Evolutionary conservation across 2,888 invertebrate species (phyloP).

Genomic region (Pollenia angustigena): DNA sequence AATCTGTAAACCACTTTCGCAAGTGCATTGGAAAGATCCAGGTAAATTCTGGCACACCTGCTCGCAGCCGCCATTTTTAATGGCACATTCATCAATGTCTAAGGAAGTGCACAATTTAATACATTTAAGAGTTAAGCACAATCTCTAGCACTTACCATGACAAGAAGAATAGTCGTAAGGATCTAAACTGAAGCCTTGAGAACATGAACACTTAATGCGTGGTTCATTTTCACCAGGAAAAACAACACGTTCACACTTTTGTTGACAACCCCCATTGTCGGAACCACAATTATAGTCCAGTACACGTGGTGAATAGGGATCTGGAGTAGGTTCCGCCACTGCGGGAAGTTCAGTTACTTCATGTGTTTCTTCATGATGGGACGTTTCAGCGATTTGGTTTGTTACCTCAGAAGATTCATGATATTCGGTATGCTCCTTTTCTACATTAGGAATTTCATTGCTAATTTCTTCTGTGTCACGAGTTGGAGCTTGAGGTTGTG

Average conservation of each 20-base stretch:
- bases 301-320: conserved; percentile 80
- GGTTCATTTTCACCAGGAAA: conserved; percentile 82
- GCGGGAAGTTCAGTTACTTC: conserved; percentile 76
- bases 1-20: conserved; percentile 85
- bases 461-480: conserved; percentile 57
- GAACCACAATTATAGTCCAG: conserved; percentile 82
- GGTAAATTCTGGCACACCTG: conserved; percentile 86
- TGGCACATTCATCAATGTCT: conserved; percentile 87
- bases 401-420: conserved; percentile 39
- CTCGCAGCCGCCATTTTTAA: conserved; percentile 85
- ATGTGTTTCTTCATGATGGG: neutral
- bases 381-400: conserved; percentile 4
- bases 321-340: conserved; percentile 76
- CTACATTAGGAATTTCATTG: conserved; percentile 68
- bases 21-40: conserved; percentile 86
- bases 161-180: conserved; percentile 83
- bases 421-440: conserved; percentile 6
- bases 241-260: conserved; percentile 84
- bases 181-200: conserved; percentile 84
- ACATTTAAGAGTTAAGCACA: neutral
- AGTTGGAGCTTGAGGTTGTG: conserved; percentile 23
- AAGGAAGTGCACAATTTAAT: neutral
- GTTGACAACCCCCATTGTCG: conserved; percentile 85
- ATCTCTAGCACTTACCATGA: conserved; percentile 78
- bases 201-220: conserved; percentile 82